These are phyloP conservation scores for Formica aserva DNA, from an alignment of 2,888 invertebrate genomes.

Conservation along the genomic window DNA sequence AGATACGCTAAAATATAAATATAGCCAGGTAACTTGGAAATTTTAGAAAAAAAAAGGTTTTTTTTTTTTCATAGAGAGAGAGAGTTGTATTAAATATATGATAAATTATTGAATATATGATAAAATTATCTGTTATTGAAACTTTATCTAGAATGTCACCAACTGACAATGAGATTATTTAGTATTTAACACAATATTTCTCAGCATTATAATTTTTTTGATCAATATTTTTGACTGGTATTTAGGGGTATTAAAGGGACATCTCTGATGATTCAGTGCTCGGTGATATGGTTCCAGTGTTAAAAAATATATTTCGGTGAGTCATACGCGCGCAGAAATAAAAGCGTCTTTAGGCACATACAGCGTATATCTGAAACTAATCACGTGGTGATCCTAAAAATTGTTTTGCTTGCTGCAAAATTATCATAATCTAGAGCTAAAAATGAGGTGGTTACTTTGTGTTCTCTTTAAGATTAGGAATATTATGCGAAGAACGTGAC, in stretches of 20 bases:
- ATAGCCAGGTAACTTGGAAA: background rate
- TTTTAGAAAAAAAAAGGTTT: background rate
- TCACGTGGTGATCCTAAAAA: background rate
- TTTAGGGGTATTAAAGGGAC: background rate
- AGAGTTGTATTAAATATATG: background rate
- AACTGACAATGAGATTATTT: background rate
- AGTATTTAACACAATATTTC: background rate
- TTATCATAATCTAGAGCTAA: background rate
- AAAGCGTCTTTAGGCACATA: background rate
- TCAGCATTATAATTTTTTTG: background rate
- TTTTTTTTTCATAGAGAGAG: background rate
- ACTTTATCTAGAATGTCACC: background rate
- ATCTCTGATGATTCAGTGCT: background rate
- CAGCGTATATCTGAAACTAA: background rate
- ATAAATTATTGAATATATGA: background rate
- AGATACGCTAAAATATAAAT: background rate
- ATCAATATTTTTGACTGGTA: background rate
- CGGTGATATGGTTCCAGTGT: background rate
- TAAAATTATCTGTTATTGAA: background rate
- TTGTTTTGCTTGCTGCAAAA: background rate
- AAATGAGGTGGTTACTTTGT: conserved; percentile 19
- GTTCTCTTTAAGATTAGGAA: conserved; percentile 38
- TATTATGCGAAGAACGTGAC: conserved; percentile 39
- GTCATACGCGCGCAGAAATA: background rate
- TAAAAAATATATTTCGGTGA: background rate